Evolutionary conservation across 2,113 vertebrate genomes (phyloP), one percentile per base, ranked within the genome.

Genomic region (Pungitius pungitius): DNA sequence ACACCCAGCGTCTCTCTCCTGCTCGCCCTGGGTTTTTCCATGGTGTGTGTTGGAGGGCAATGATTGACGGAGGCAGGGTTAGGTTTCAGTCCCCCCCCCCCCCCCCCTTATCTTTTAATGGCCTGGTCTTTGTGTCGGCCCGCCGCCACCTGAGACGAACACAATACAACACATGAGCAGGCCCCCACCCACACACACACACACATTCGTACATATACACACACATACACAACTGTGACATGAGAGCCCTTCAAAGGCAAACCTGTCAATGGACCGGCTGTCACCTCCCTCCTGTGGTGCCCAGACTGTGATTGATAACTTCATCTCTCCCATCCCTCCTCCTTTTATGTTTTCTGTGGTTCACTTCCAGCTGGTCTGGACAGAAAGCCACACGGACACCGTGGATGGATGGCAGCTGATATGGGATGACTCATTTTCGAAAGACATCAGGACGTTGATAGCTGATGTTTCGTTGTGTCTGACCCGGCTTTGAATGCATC

Each of bases 31-130:
- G 70, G 79, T 84, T 76, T 77, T 68, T 81, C 30, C 61, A 59
- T 73, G 74, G 78, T 80, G 65, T 57, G 33, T 42, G 65, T 42
- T 26, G 37, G 49, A 73, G 56, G 59, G 69, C 67, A 72, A 80
- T 85, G 88, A 92, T 90, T 91, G 90, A 93, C 89, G 77, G 84
- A 85, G 82, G 77, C 37, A 75, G 86, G 88, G 86, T 93, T 83
- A 88, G 79, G 73, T 94, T 93, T 93, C 91, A 87, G 87, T 85
- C 80, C 77, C 85, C 33, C 33, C 33, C 33, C 33, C 30, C 33
- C 33, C 33, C 4, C 33, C 86, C 86, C 91, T 93, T 92, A 93
- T 93, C 91, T 92, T 93, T 92, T 93, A 93, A 93, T 94, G 93
- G 91, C 75, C 87, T 76, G 82, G 84, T 90, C 92, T 94, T 93